Base-by-base conservation (phyloP, 2,113 vertebrate genomes). In the Vimba vimba region DNA sequence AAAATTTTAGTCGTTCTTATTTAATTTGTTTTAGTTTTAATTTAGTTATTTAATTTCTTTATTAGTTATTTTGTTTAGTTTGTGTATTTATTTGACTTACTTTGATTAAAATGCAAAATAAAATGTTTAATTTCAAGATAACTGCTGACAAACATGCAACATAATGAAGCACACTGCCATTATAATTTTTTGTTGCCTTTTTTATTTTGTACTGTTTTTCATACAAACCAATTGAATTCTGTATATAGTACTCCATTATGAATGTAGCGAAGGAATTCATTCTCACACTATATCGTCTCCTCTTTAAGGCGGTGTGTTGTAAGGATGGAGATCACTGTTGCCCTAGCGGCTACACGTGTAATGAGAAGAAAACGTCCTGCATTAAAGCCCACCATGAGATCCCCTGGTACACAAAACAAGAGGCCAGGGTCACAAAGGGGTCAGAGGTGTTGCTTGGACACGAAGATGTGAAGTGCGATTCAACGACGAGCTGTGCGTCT, bases 291-390 rank as follows among this genome's bases (percentile, higher is more conserved):
- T 60, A 25, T 62, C 9, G 25, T 73, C 9, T 75, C 11, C 27
- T 73, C 64, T 59, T 23, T 7, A 55, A 84, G 80, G 82, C 85
- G 64, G 75, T 86, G 57, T 83, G 80, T 7, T 87, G 87, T 77
- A 62, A 55, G 17, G 50, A 93, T 4, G 95, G 94, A 15, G 83
- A 90, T 79, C 94, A 94, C 79, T 96, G 95, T 89, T 96, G 95
- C 87, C 95, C 95, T 57, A 64, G 11, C 0, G 92, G 92, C 7
- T 94, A 94, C 91, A 90, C 33, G 71, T 96, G 95, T 2, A 87
- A 94, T 0, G 86, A 91, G 11, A 85, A 85, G 43, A 91, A 87
- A 2, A 85, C 43, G 6, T 88, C 91, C 79, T 96, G 95, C 90
- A 82, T 87, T 0, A 92, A 9, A 25, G 93, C 87, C 4, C 50